Conservation (phyloP, 2,113 vertebrate genomes). For the Chlorodrepanis virens region DNA sequence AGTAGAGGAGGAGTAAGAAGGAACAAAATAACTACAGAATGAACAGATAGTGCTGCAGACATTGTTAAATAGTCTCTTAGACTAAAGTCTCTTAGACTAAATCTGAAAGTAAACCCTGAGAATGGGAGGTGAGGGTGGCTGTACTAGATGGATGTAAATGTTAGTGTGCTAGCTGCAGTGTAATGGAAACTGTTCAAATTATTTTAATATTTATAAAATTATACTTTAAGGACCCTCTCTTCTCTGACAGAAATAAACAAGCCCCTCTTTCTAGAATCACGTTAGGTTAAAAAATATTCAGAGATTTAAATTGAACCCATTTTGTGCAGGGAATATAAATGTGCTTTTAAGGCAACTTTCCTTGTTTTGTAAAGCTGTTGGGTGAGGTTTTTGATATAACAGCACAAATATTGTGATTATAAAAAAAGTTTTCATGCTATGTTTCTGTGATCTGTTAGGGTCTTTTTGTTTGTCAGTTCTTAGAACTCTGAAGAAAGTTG, state of each 20-base stretch:
- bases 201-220: slow-evolving; percentile 10
- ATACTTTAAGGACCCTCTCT: slow-evolving; percentile 2
- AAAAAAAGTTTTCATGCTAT: slow-evolving; percentile 21
- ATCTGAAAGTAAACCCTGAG: neutral
- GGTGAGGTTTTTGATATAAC: slow-evolving; percentile 38
- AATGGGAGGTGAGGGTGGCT: neutral
- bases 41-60: neutral
- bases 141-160: neutral
- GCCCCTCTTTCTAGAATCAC: slow-evolving; percentile 8
- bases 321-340: slow-evolving; percentile 52
- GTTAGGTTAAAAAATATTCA: slow-evolving; percentile 32
- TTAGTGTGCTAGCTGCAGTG: neutral
- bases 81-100: slow-evolving; percentile 21
- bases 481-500: neutral
- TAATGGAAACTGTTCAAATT: slow-evolving; percentile 31
- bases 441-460: neutral
- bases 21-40: neutral
- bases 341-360: slow-evolving; percentile 4
- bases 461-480: neutral
- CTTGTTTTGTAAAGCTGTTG: slow-evolving; percentile 49
- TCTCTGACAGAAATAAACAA: slow-evolving; percentile 17
- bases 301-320: slow-evolving; percentile 24
- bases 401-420: slow-evolving; percentile 58
- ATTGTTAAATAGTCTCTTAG: no score
- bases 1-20: neutral